Evolutionary conservation across 2,113 vertebrate genomes (phyloP).

Genomic region (Miniopterus natalensis): DNA sequence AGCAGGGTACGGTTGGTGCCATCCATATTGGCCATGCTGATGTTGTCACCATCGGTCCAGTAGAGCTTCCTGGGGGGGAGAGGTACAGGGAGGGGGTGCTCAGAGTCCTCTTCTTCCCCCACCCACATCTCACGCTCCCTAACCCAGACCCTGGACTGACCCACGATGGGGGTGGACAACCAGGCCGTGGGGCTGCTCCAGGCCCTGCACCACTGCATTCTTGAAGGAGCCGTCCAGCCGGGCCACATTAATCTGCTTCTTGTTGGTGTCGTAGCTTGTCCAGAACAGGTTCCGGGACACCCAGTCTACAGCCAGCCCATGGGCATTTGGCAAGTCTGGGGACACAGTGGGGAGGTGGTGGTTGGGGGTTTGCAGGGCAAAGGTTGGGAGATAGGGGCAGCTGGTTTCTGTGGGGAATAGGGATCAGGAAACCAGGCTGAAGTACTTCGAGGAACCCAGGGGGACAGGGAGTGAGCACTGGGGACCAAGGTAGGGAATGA

Average conservation of each 20-base stretch:
- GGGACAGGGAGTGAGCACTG: fast-evolving
- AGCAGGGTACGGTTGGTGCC: constrained; percentile 93
- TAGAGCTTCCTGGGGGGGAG: constrained; percentile 92
- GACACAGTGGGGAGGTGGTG: fast-evolving
- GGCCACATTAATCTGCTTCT: constrained; percentile 98
- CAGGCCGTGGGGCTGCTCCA: constrained; percentile 97
- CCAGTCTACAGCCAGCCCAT: constrained; percentile 98
- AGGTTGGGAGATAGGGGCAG: background rate
- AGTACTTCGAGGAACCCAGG: background rate
- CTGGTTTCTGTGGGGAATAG: fast-evolving
- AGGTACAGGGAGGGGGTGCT: fast-evolving
- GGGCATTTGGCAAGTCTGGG: constrained; percentile 96
- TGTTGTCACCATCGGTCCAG: constrained; percentile 97
- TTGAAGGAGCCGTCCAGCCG: constrained; percentile 98
- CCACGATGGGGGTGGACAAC: constrained; percentile 95
- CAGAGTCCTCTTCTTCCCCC: background rate
- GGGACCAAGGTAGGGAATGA: no score
- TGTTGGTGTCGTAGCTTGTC: constrained; percentile 98
- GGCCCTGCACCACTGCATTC: constrained; percentile 96
- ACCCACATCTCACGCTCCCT: fast-evolving
- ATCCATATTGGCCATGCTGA: constrained; percentile 97
- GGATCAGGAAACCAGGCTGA: background rate
- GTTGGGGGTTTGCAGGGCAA: fast-evolving
- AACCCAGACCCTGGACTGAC: constrained; percentile 81
- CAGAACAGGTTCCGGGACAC: constrained; percentile 98